Percentiles rank a stretch among this genome's conserved stretches.
These are phyloP conservation scores for Tragelaphus eurycerus DNA, from an alignment of 2,797 vertebrate genomes.

Conservation along the genomic window DNA sequence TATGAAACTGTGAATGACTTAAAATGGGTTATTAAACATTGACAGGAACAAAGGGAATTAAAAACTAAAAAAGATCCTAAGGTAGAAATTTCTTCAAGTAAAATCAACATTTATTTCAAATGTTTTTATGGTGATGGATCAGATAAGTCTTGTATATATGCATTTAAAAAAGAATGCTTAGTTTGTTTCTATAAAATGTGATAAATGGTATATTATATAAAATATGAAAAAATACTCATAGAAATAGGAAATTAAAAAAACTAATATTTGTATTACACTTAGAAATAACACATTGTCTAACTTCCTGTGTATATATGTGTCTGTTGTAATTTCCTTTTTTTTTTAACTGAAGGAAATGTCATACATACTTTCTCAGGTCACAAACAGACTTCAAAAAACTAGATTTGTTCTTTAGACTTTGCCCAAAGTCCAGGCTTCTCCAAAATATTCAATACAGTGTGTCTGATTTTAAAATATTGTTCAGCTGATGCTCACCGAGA, in stretches of 20 bases:
- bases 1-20: not conserved
- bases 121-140: not conserved
- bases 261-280: not conserved
- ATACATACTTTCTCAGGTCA: not conserved
- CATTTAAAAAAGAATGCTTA: constrained; percentile 10
- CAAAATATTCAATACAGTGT: not conserved
- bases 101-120: constrained; percentile 35
- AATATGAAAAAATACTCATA: not conserved
- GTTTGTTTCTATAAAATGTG: not conserved
- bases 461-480: not conserved
- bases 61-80: constrained; percentile 15
- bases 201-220: not conserved
- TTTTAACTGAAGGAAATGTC: constrained; percentile 22
- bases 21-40: constrained; percentile 35
- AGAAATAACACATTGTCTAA: not conserved
- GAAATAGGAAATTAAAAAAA: not conserved
- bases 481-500: constrained; percentile 88
- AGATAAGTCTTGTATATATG: not conserved
- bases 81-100: constrained; percentile 1
- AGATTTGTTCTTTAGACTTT: not conserved
- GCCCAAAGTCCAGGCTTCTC: constrained; percentile 19
- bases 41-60: not conserved
- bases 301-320: not conserved
- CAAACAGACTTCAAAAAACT: not conserved
- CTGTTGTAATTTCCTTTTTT: not conserved